Base-by-base conservation (phyloP, 1,140 invertebrate species). In the Palaemon carinicauda region DNA sequence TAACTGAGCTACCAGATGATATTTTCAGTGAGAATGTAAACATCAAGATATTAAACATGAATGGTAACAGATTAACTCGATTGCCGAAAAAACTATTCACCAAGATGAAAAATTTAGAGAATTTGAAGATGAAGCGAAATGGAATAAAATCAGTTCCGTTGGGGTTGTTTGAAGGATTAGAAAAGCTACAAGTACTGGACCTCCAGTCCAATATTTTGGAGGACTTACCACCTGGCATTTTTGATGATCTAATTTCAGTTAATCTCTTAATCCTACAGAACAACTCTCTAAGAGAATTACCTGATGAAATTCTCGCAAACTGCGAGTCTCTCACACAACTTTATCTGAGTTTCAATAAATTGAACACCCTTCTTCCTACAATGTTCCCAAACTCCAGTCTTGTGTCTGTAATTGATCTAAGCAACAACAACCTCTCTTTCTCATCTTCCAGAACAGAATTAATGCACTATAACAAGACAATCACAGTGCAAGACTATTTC, bases 141-240 rank as follows among this genome's bases (percentile, higher is more conserved):
- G 90, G 91, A 50, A 90, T 95, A 14, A 90, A 79, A 56, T 90
- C 90, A 27, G 87, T 95, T 41, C 93, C 93, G 3, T 91, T 91
- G 52, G 90, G 91, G 19, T 90, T 94, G 24, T 94, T 95, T 85
- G 91, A 92, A 77, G 93, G 94, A 89, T 92, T 94, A 90, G 91
- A 90, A 2, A 92, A 94, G 71, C 90, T 95, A 1, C 71, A 91
- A 1, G 91, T 91, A 27, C 89, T 95, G 56, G 92, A 94, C 88
- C 90, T 95, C 41, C 92, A 92, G 88, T 91, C 91, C 29, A 95
- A 95, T 90, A 89, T 91, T 51, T 86, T 95, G 33, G 27, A 56
- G n/a, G 60, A 15, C 27, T 52, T 90, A 15, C 85, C 82, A 51
- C 27, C 65, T 9, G 81, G 78, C 31, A 69, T 83, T 51, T 89